Evolutionary conservation across 2,113 vertebrate genomes (phyloP), one percentile per base, ranked within the genome.

Genomic region (Nibea albiflora): DNA sequence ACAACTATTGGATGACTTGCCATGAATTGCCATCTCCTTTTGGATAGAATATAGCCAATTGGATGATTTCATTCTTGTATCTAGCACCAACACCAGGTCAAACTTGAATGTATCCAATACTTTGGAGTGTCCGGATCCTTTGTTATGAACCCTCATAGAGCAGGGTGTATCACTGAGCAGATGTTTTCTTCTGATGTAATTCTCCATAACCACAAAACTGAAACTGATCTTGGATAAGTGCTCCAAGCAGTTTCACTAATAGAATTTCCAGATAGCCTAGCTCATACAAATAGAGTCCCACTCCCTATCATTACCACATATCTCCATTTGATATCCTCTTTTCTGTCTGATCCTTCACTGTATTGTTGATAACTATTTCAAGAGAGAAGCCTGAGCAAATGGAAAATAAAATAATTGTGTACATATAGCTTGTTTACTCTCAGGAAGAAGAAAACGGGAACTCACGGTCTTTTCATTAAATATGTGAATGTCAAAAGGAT

Each of bases 381-480:
- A 54, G 49, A 58, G 5, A n/a, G n/a, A 50, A n/a, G 39, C 26
- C 20, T 15, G 15, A 50, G 54, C 47, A 57, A 56, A 56, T 57
- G 50, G 20, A 28, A 70, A 22, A 49, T 19, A 4, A 66, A 69
- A 68, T 9, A 67, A 7, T 3, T 0, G 19, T 5, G 5, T 15
- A 81, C 81, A 73, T 73, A 72, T 67, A 68, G 60, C n/a, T 50
- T 71, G 73, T 81, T 85, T 83, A 56, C 58, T 75, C 58, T 5
- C 22, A 71, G 68, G 17, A 42, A 11, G 31, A 50, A 65, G n/a
- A 16, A 46, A 65, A 42, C 2, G 2, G 0, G 1, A 15, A 39
- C 31, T 63, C 15, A 3, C 50, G 24, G 20, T 49, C 16, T 22
- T 39, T 73, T 57, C 4, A 20, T 3, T 50, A 17, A 53, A 49